These are phyloP conservation scores for Tetranychus cinnabarinus DNA, from an alignment of 1,140 invertebrate species.

Conservation along the genomic window DNA sequence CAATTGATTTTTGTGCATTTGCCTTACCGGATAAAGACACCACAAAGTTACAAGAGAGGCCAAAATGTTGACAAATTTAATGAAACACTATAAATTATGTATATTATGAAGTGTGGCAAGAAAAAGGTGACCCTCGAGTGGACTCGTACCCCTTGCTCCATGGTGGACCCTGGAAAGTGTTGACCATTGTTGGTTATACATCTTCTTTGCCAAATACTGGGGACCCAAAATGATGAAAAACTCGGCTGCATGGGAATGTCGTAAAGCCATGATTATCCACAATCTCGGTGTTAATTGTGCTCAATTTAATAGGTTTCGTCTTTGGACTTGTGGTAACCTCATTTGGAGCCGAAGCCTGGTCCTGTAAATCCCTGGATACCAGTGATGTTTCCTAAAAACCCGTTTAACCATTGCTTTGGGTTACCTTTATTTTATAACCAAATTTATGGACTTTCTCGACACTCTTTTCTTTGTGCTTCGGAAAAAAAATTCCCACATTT, in stretches of 20 bases:
- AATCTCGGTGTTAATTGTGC: not conserved
- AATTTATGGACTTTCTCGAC: conserved; percentile 24
- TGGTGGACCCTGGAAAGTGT: conserved; percentile 34
- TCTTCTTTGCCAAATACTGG: conserved; percentile 44
- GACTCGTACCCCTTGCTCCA: conserved; percentile 34
- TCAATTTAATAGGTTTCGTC: not conserved
- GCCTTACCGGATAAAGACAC: too few species aligned
- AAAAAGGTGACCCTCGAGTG: conserved; percentile 45
- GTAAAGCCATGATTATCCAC: not conserved
- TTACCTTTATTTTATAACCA: conserved; percentile 27
- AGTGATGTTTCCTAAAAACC: not conserved
- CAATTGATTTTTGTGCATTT: too few species aligned
- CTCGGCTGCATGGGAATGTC: conserved; percentile 43
- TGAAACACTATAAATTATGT: not conserved
- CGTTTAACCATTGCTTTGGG: not conserved
- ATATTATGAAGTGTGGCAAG: conserved; percentile 4
- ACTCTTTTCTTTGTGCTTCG: conserved; percentile 25
- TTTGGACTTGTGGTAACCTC: not conserved
- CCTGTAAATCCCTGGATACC: not conserved
- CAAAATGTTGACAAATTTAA: not conserved
- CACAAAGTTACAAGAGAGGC: too few species aligned
- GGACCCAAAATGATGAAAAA: conserved; percentile 66
- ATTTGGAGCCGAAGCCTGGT: not conserved
- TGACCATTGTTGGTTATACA: conserved; percentile 29
- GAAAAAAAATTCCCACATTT: conserved; percentile 25